Percentiles rank a stretch among this genome's conserved stretches.
Evolutionary conservation across 2,888 invertebrate species (phyloP).

Genomic region (Agrochola circellaris): DNA sequence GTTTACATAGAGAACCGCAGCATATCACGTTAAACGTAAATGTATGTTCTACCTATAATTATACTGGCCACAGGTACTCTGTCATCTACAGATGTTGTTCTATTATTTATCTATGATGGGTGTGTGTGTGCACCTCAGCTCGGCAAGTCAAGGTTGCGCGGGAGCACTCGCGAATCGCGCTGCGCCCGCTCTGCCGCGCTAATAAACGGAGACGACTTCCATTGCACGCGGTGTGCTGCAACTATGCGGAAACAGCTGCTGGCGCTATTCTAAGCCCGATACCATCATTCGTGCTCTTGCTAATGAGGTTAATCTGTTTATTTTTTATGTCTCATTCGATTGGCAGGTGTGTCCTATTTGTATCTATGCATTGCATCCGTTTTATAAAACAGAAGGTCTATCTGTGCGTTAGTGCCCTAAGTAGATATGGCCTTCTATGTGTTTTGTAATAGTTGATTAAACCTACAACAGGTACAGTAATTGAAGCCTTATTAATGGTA

Average conservation of each 20-base stretch:
- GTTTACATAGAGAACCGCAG: conserved; percentile 12
- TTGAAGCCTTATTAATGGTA: neutral
- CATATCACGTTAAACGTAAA: neutral
- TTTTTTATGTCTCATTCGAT: conserved; percentile 1
- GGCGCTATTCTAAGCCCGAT: neutral
- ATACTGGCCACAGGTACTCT: conserved; percentile 19
- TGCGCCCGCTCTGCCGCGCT: conserved; percentile 16
- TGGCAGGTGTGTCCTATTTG: neutral
- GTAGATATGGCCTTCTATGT: neutral
- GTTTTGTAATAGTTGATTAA: too few relatives aligned
- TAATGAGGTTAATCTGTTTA: conserved; percentile 32
- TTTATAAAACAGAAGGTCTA: neutral
- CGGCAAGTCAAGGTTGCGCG: conserved; percentile 63
- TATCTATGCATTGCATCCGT: neutral
- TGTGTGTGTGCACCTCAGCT: conserved; percentile 21
- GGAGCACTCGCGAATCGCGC: conserved; percentile 43
- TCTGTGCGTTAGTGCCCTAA: neutral
- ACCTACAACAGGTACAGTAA: neutral
- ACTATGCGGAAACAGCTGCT: conserved; percentile 6
- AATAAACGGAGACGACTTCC: conserved; percentile 15
- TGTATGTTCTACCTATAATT: conserved; percentile 3
- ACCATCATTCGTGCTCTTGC: neutral
- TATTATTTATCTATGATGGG: conserved; percentile 41
- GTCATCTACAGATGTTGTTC: conserved; percentile 27
- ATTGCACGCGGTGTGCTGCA: conserved; percentile 13